A percentile compares a stretch with the other conserved stretches of the same genome.
These are phyloP conservation scores for Tanypteryx hageni DNA, from an alignment of 2,888 invertebrate species.

Conservation along the genomic window DNA sequence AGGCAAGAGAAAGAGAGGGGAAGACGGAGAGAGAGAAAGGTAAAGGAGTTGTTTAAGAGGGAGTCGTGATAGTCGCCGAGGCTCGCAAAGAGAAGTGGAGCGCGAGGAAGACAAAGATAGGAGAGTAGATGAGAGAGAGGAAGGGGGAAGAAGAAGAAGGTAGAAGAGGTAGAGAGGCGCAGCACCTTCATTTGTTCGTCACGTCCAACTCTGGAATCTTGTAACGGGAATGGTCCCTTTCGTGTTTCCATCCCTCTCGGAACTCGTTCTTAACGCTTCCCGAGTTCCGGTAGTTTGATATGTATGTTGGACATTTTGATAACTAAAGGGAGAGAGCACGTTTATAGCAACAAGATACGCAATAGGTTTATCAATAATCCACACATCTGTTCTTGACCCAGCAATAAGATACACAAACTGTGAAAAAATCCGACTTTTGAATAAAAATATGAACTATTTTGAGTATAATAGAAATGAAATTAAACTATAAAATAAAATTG, in stretches of 20 bases:
- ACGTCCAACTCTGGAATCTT: conserved; percentile 35
- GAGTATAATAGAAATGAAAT: too few relatives aligned
- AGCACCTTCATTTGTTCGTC: conserved; percentile 59
- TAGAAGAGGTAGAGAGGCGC: neutral
- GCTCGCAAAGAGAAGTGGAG: conserved; percentile 37
- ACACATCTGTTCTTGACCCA: too few relatives aligned
- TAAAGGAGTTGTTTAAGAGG: conserved; percentile 48
- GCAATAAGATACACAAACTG: too few relatives aligned
- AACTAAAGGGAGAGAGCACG: neutral
- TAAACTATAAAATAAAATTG: too few relatives aligned
- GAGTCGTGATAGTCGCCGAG: neutral
- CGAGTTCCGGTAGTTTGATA: conserved; percentile 38
- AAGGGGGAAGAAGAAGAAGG: neutral
- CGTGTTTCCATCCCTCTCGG: neutral
- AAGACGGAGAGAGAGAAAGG: conserved; percentile 18
- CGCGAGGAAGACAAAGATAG: conserved; percentile 61
- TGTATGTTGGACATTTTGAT: conserved; percentile 37
- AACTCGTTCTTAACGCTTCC: conserved; percentile 16
- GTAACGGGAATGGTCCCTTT: conserved; percentile 29
- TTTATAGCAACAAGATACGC: neutral
- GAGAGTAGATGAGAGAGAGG: neutral
- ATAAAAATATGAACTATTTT: too few relatives aligned
- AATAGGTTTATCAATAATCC: too few relatives aligned
- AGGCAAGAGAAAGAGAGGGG: conserved; percentile 33
- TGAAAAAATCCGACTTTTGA: too few relatives aligned